A percentile compares a stretch with the other conserved stretches of the same genome.
phyloP scores from a whole-genome alignment of 2,888 invertebrate species.

The Criorhina ranunculi region DNA sequence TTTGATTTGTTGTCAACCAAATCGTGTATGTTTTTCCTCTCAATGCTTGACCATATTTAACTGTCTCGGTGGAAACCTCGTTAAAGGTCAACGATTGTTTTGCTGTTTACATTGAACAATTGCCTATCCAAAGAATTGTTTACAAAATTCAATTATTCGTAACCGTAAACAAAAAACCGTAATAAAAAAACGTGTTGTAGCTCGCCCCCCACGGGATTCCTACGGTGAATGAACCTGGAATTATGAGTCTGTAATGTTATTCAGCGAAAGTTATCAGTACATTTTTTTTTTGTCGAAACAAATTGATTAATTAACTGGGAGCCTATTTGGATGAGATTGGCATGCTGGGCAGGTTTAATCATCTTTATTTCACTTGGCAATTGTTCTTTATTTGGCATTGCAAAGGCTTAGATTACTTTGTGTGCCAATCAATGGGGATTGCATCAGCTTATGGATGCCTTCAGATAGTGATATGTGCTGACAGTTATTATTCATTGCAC shows the following conservation, averaged over 20 bases:
- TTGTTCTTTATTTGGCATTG: conserved; percentile 1
- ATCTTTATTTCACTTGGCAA: not conserved
- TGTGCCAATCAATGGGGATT: conserved; percentile 10
- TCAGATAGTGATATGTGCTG: not conserved
- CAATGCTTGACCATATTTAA: not conserved
- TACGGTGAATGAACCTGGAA: conserved; percentile 40
- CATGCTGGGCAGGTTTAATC: not conserved
- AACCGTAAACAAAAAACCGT: not conserved
- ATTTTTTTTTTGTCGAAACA: conserved; percentile 5
- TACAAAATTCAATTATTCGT: conserved; percentile 19
- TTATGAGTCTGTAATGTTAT: not conserved
- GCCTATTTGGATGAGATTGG: not conserved
- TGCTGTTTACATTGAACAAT: not conserved
- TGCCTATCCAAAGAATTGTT: not conserved
- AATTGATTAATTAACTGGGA: conserved; percentile 18
- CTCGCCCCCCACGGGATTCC: not conserved
- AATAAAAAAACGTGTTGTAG: not conserved
- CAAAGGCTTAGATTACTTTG: not conserved
- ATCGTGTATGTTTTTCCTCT: not conserved
- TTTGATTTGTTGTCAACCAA: not conserved
- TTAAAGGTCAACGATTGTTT: conserved; percentile 13
- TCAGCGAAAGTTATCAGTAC: not conserved
- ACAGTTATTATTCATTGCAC: not conserved
- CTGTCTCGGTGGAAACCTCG: not conserved
- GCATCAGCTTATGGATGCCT: not conserved